phyloP scores from a whole-genome alignment of 2,797 vertebrate genomes.

The Varecia variegata region DNA sequence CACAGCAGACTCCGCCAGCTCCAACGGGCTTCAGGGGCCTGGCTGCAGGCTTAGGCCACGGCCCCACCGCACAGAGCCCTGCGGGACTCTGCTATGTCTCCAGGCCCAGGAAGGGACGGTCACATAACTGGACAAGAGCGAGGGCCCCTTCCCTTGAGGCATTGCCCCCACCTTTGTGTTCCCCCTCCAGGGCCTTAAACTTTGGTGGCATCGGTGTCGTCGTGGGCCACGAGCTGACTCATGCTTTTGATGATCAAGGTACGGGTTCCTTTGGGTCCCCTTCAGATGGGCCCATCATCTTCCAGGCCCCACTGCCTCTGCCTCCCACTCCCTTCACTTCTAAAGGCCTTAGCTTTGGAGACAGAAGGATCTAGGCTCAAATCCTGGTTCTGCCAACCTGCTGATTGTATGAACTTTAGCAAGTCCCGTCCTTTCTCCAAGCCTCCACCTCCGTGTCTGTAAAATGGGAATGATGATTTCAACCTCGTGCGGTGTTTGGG shows the following conservation, averaged over 20 bases:
- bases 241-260: constrained; percentile 99
- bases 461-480: not conserved
- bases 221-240: constrained; percentile 97
- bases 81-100: not conserved
- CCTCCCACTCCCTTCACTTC: not conserved
- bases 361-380: not conserved
- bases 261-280: not conserved
- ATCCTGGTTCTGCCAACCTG: not conserved
- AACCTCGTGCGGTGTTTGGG: fast-evolving
- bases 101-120: not conserved
- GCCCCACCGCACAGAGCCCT: not conserved
- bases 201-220: constrained; percentile 98
- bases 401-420: not conserved
- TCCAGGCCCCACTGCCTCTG: not conserved
- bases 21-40: not conserved
- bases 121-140: not conserved
- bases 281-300: not conserved
- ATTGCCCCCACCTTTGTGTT: not conserved
- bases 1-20: not conserved
- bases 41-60: not conserved
- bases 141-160: not conserved
- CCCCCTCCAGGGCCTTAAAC: constrained; percentile 91
- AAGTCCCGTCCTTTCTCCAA: not conserved
- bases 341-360: not conserved
- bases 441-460: not conserved